Conservation (phyloP, 2,888 invertebrate species). For the Mellilla xanthometata region DNA sequence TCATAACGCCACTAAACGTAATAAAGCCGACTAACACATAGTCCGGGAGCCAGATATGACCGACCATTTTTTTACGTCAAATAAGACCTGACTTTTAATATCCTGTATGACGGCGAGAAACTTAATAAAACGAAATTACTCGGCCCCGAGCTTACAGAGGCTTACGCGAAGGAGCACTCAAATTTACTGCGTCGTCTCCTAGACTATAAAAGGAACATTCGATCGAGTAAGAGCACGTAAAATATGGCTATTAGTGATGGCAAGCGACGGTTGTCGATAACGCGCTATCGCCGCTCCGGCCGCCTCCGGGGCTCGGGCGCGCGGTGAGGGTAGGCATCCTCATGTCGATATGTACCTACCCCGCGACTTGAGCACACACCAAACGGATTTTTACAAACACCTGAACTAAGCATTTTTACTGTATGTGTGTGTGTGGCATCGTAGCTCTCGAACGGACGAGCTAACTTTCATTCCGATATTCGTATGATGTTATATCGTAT, state of each 20-base stretch:
- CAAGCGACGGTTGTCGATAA: slow-evolving; percentile 20
- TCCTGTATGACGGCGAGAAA: slow-evolving; percentile 44
- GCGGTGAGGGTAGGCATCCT: no score
- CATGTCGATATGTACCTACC: no score
- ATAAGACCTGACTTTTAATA: slow-evolving; percentile 43
- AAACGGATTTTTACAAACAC: no score
- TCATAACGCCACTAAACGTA: slow-evolving; percentile 19
- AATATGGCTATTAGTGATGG: slow-evolving; percentile 37
- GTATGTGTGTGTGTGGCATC: no score
- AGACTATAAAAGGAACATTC: slow-evolving; percentile 61
- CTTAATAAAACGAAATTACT: slow-evolving; percentile 70
- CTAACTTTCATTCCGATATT: no score
- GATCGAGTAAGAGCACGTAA: slow-evolving; percentile 49
- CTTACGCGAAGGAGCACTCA: slow-evolving; percentile 55
- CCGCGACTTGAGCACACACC: no score
- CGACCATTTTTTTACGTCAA: slow-evolving; percentile 34
- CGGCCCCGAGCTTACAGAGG: slow-evolving; percentile 45
- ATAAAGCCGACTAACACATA: slow-evolving; percentile 19
- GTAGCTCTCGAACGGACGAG: no score
- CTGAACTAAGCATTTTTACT: no score
- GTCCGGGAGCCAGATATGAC: slow-evolving; percentile 23
- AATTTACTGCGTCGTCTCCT: slow-evolving; percentile 61
- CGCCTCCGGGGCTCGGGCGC: no score
- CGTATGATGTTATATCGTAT: no score
- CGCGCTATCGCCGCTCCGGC: neutral